Percentiles rank a stretch among this genome's conserved stretches.
Evolutionary conservation across 2,113 vertebrate species (phyloP).

Genomic region (Podarcis cretensis): DNA sequence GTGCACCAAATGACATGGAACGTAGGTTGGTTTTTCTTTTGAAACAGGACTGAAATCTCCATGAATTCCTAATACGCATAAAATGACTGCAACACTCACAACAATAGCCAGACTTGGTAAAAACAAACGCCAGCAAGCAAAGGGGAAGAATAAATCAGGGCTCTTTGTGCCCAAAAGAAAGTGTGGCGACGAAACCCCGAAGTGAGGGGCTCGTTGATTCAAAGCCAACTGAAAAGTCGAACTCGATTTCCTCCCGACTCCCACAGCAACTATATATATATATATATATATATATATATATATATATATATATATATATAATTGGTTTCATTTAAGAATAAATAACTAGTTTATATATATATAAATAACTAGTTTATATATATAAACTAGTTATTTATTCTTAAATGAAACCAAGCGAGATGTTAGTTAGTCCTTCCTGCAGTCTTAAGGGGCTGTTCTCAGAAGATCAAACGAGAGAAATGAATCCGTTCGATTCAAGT

Average conservation of each 20-base stretch:
- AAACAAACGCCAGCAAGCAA: not conserved
- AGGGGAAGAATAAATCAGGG: slow-evolving; percentile 4
- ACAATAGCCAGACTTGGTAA: not conserved
- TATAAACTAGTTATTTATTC: not conserved
- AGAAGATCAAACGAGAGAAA: not conserved
- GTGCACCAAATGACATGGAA: not conserved
- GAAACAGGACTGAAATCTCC: not conserved
- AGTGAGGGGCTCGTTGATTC: not conserved
- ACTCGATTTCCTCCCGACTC: not conserved
- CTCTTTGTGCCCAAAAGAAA: not conserved
- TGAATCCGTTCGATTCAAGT: not conserved
- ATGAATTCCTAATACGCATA: not conserved
- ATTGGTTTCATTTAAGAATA: too few species aligned
- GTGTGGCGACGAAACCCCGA: not conserved
- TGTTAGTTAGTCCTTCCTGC: too few species aligned
- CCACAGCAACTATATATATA: too few species aligned
- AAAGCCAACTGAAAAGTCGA: not conserved
- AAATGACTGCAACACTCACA: not conserved
- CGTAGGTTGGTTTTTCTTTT: not conserved
- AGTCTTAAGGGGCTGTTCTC: not conserved
- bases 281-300: too few species aligned
- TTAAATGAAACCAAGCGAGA: too few species aligned
- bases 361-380: too few species aligned
- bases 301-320: too few species aligned
- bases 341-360: too few species aligned